Percentiles rank a stretch among this genome's conserved stretches.
These are phyloP conservation scores for Cerastis leucographa DNA, from an alignment of 2,888 invertebrate species.

Conservation along the genomic window DNA sequence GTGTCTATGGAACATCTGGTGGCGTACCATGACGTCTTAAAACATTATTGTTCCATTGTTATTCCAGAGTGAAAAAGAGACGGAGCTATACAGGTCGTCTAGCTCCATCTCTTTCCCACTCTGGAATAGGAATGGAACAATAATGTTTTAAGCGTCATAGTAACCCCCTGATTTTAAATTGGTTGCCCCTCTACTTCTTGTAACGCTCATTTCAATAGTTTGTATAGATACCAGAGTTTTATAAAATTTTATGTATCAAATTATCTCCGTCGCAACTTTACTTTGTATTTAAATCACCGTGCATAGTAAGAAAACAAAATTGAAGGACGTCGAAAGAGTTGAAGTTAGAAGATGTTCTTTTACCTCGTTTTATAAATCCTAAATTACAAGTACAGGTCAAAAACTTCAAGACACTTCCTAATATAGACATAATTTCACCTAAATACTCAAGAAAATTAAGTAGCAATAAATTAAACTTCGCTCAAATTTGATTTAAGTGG, in stretches of 20 bases:
- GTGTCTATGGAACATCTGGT: neutral
- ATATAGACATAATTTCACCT: neutral
- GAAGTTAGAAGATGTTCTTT: neutral
- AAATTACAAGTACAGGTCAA: neutral
- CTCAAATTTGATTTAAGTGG: conserved; percentile 21
- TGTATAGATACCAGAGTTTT: no score
- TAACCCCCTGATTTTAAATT: neutral
- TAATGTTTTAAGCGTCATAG: no score
- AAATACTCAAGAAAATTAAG: neutral
- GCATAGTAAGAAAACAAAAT: neutral
- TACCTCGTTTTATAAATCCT: neutral
- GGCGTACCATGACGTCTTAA: no score
- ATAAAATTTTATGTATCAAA: no score
- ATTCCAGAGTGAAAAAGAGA: no score
- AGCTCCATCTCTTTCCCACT: no score
- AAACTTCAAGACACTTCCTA: neutral
- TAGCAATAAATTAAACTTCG: conserved; percentile 3
- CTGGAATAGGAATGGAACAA: no score
- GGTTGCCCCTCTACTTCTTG: neutral
- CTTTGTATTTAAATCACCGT: neutral
- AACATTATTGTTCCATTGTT: no score
- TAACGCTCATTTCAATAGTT: neutral
- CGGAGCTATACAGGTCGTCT: no score
- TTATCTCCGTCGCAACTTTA: neutral
- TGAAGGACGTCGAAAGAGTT: neutral